These are phyloP conservation scores for Altica lythri DNA, from an alignment of 2,888 invertebrate species.

Conservation along the genomic window DNA sequence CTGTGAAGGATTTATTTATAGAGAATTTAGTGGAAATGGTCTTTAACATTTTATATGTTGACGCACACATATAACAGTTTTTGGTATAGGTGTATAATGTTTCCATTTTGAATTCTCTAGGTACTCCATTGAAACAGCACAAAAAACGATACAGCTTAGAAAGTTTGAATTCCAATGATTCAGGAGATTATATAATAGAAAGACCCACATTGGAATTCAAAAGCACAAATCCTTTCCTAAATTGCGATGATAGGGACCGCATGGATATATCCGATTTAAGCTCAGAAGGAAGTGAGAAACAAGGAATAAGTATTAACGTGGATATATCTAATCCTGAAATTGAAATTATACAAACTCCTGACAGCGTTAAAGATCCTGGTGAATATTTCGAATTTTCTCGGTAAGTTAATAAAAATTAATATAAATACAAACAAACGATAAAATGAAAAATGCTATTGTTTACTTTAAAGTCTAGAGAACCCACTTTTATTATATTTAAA, in stretches of 20 bases:
- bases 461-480: no score
- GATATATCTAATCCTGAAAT: conserved; percentile 73
- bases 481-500: no score
- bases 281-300: conserved; percentile 48
- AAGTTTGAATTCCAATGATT: conserved; percentile 53
- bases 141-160: conserved; percentile 52
- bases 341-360: conserved; percentile 71
- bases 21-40: no score
- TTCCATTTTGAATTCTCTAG: no score
- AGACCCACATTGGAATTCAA: conserved; percentile 50
- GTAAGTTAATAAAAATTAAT: conserved; percentile 19
- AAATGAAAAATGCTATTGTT: background rate
- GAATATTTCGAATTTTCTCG: conserved; percentile 63
- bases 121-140: conserved; percentile 40
- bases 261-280: conserved; percentile 49
- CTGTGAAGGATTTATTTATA: no score
- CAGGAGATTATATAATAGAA: conserved; percentile 38
- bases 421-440: background rate
- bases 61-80: no score
- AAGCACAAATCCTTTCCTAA: conserved; percentile 59
- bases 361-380: conserved; percentile 57
- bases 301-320: conserved; percentile 55
- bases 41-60: no score
- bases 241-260: conserved; percentile 52
- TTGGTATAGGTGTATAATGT: no score